Percentiles rank a stretch among this genome's conserved stretches.
Evolutionary conservation across 2,113 vertebrate species (phyloP).

Genomic region (Cheirogaleus medius): DNA sequence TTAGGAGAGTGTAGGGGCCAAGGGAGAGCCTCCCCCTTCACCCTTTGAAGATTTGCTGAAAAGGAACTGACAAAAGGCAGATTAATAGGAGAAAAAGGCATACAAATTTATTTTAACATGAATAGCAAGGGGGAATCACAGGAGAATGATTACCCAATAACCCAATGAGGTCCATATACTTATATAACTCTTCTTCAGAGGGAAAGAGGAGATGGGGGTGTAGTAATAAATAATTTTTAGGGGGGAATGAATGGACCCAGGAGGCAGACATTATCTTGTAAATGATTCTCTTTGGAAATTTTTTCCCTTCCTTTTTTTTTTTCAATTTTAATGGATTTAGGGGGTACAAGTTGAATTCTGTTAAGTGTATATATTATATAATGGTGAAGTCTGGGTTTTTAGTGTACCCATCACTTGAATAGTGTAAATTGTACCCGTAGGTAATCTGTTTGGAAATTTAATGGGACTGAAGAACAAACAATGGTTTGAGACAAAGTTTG

Average conservation of each 20-base stretch:
- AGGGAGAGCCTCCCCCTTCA: neutral
- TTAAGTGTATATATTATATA: no score
- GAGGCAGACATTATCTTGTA: neutral
- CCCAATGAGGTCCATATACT: neutral
- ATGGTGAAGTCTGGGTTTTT: no score
- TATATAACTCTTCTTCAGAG: neutral
- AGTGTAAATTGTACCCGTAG: no score
- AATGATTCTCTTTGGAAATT: neutral
- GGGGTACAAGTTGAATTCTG: no score
- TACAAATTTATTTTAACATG: neutral
- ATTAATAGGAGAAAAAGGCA: neutral
- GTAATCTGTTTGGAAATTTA: neutral
- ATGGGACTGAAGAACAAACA: neutral
- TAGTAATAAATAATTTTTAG: neutral
- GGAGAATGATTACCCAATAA: neutral
- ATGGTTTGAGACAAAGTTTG: neutral
- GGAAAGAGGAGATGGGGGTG: neutral
- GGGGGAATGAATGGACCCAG: neutral
- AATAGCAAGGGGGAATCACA: neutral
- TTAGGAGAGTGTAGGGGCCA: neutral
- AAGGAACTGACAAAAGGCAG: neutral
- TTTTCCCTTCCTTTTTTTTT: neutral
- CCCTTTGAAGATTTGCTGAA: neutral
- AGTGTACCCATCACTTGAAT: no score
- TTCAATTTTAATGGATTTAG: no score